Evolutionary conservation across 2,888 invertebrate species (phyloP).

Genomic region (Drosophila nr. medialis): DNA sequence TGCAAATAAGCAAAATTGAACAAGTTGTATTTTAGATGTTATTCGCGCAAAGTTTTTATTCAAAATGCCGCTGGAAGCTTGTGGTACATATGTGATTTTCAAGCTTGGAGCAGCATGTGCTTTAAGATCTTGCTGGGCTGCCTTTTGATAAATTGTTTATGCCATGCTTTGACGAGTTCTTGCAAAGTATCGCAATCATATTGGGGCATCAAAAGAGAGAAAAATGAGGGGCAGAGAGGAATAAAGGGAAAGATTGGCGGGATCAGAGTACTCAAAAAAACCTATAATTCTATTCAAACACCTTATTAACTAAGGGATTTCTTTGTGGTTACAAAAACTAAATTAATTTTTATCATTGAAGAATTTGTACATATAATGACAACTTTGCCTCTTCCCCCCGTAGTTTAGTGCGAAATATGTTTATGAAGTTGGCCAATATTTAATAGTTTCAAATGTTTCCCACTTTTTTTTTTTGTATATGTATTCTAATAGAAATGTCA

Average conservation of each 20-base stretch:
- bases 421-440: background rate
- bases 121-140: conserved; percentile 11
- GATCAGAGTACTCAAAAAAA: background rate
- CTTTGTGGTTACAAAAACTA: background rate
- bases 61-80: conserved; percentile 46
- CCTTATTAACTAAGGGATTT: background rate
- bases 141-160: conserved; percentile 62
- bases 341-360: background rate
- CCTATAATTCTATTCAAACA: background rate
- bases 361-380: background rate
- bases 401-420: background rate
- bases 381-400: background rate
- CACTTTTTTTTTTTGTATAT: background rate
- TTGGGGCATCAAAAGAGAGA: background rate
- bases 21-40: conserved; percentile 24
- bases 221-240: background rate
- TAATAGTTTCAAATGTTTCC: background rate
- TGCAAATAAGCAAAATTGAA: conserved; percentile 58
- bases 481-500: conserved; percentile 42
- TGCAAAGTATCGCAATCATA: conserved; percentile 21
- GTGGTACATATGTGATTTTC: conserved; percentile 15
- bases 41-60: conserved; percentile 28
- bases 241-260: background rate
- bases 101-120: conserved; percentile 39
- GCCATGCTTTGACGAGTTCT: conserved; percentile 58